Evolutionary conservation across 2,888 invertebrate species (phyloP).

Genomic region (Deilephila porcellus): DNA sequence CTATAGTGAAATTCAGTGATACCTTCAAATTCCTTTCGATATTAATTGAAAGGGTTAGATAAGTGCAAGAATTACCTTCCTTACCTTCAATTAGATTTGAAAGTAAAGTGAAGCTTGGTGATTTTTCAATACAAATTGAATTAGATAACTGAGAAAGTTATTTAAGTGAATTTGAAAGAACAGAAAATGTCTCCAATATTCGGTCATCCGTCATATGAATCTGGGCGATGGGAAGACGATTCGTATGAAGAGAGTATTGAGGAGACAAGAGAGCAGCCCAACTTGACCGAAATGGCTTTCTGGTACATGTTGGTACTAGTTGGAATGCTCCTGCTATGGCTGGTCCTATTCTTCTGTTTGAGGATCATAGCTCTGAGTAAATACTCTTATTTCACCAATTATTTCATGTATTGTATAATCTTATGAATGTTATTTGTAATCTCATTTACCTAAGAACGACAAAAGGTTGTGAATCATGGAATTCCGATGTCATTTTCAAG

Average conservation of each 20-base stretch:
- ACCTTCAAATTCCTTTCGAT: neutral
- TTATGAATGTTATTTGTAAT: too few species aligned
- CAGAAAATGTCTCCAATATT: slow-evolving; percentile 67
- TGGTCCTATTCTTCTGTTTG: slow-evolving; percentile 69
- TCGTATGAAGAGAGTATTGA: neutral
- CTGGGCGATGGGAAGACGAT: slow-evolving; percentile 34
- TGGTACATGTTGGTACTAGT: slow-evolving; percentile 72
- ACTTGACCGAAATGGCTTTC: slow-evolving; percentile 62
- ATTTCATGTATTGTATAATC: too few species aligned
- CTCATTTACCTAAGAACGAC: too few species aligned
- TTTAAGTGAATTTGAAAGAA: slow-evolving; percentile 29
- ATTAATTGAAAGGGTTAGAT: neutral
- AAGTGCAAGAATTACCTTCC: neutral
- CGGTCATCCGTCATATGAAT: slow-evolving; percentile 59
- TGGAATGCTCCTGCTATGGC: slow-evolving; percentile 67
- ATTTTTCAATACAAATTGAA: too few species aligned
- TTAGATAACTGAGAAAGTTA: neutral
- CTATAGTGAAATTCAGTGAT: neutral
- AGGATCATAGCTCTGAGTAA: slow-evolving; percentile 66
- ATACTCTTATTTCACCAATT: neutral
- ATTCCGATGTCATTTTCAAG: too few species aligned
- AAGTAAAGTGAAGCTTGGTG: neutral
- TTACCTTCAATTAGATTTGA: neutral
- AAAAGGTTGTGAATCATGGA: too few species aligned
- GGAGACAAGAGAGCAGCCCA: slow-evolving; percentile 36